Base-by-base conservation (phyloP, 2,888 invertebrate genomes). In the Drosophila kambysellisi region DNA sequence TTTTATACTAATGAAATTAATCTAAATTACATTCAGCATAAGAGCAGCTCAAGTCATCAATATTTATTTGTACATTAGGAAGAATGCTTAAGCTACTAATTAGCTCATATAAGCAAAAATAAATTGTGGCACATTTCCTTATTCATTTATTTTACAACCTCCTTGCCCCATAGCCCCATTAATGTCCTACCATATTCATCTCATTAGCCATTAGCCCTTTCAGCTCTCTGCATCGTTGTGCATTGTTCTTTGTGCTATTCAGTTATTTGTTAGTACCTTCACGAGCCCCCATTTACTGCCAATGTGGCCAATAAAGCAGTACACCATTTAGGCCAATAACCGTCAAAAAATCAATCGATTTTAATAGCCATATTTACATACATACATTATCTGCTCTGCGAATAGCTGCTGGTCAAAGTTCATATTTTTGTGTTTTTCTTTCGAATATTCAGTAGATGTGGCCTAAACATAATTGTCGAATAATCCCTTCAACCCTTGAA, bases 251-350 rank as follows among this genome's bases (percentile, higher is more conserved):
- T 81, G 79, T 61, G 64, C 81, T 69, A 79, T 76, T 74, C 74
- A 72, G 81, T 81, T 88, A 76, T 85, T 86, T 81, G 71, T 81
- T 88, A 86, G 81, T 88, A 83, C 68, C 81, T 81, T 79, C 79
- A 88, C 69, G 73, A 60, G 66, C 30, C 30, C 29, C 63, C 76
- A 79, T 75, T 71, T 64, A 61, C 50, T 58, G 52, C 58, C 61
- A 64, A 70, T 70, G 65, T 77, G 76, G n/a, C n/a, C 62, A 50
- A 32, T 58, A 48, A 54, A 51, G 37, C 32, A 37, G 58, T 56
- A 60, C 30, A 48, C 46, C 25, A 66, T 70, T 56, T 53, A 46
- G 65, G 72, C 67, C 69, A 67, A 80, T 66, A 64, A 66, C 66
- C 81, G 68, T 77, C 57, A 54, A 64, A 66, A 68, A 66, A 70